Evolutionary conservation across 2,888 invertebrate species (phyloP).

Genomic region (Sinelater perroti): DNA sequence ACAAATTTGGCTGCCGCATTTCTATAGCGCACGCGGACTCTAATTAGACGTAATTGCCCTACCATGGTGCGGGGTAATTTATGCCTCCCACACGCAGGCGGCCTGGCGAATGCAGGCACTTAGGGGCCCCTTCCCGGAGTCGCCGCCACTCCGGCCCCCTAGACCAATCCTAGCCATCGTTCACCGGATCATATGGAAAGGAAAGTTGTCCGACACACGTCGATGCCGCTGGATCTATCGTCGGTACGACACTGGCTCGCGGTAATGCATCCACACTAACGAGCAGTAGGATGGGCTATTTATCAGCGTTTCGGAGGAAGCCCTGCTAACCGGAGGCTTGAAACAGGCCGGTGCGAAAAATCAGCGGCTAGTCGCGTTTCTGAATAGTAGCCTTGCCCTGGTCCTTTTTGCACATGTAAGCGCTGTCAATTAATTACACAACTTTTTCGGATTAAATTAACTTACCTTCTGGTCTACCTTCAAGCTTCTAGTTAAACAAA

Average conservation of each 20-base stretch:
- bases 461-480: no score
- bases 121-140: constrained; percentile 38
- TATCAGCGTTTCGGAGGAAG: no score
- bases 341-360: no score
- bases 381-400: no score
- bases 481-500: no score
- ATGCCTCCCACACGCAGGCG: constrained; percentile 47
- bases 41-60: constrained; percentile 40
- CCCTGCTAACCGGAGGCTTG: no score
- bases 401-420: no score
- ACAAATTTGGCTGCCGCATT: not conserved
- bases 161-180: constrained; percentile 46
- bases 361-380: no score
- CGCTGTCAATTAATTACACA: no score
- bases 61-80: constrained; percentile 45
- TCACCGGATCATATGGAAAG: constrained; percentile 39
- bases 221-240: constrained; percentile 18
- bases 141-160: constrained; percentile 35
- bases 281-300: not conserved
- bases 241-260: not conserved
- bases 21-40: not conserved
- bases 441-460: no score
- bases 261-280: not conserved
- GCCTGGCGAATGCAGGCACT: constrained; percentile 45
- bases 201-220: constrained; percentile 35